phyloP scores from a whole-genome alignment of 2,888 invertebrate species.

The Exephanes ischioxanthus region DNA sequence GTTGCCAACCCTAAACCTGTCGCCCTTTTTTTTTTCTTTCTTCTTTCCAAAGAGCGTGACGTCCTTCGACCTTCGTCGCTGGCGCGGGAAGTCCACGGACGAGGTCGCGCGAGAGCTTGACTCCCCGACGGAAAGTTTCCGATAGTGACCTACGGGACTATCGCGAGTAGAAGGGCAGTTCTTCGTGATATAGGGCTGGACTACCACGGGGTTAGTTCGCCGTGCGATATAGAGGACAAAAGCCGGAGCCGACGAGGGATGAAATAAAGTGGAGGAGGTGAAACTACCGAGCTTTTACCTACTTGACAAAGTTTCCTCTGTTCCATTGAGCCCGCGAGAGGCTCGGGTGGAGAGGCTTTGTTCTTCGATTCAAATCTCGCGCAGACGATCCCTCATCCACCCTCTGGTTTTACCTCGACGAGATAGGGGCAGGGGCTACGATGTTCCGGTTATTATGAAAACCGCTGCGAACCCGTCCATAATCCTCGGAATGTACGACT shows the following conservation, averaged over 20 bases:
- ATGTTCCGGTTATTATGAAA: slow-evolving; percentile 23
- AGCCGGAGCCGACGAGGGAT: slow-evolving; percentile 13
- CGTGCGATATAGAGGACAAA: slow-evolving; percentile 49
- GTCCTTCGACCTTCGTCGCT: slow-evolving; percentile 13
- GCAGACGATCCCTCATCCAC: slow-evolving; percentile 14
- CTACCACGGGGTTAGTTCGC: background rate
- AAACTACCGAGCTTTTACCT: slow-evolving; percentile 38
- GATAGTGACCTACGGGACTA: slow-evolving; percentile 32
- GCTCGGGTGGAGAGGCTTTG: slow-evolving; percentile 34
- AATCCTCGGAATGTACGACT: slow-evolving; percentile 33
- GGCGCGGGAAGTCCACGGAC: background rate
- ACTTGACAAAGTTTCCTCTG: slow-evolving; percentile 49
- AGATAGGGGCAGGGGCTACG: background rate
- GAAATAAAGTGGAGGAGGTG: slow-evolving; percentile 14
- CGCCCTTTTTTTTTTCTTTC: background rate
- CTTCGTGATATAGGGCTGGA: slow-evolving; percentile 16
- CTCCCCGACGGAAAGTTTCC: background rate
- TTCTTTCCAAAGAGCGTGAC: background rate
- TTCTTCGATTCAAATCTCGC: slow-evolving; percentile 42
- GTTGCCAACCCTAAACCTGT: background rate
- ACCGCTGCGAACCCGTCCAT: slow-evolving; percentile 16
- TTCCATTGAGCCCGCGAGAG: slow-evolving; percentile 25
- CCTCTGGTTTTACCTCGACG: background rate
- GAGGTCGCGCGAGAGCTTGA: background rate
- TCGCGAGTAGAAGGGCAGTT: slow-evolving; percentile 46